Evolutionary conservation across 92 coral and sea anemone species (phyloP), one percentile per base, ranked within the genome.

Genomic region (Zoanthus solanderi): DNA sequence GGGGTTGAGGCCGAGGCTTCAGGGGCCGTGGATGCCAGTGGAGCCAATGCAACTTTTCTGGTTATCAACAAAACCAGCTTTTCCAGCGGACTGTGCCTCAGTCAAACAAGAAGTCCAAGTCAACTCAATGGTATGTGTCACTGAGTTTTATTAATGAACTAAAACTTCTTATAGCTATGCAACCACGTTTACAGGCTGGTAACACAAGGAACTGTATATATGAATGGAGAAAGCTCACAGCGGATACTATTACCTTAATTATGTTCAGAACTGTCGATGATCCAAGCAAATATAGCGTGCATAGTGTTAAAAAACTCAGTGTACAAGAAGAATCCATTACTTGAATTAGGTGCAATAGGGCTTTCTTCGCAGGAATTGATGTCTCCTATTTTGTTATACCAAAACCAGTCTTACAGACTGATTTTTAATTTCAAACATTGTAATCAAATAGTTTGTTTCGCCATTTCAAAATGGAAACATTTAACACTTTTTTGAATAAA

Each of bases 91-190:
- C 18, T 44, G 84, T 48, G 89, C 84, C 84, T 65, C 87, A 87
- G 84, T 75, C 91, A 76, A 84, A 81, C 78, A 88, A 78, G 78
- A 90, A 82, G 60, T 61, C 88, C 85, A 73, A 80, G 76, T 68
- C 78, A 42, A 44, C 47, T 23, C 78, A 60, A 10, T 71, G 72
- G 63, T 65, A 81, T 52, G 85, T 75, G 75, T 72, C 83, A 17
- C n/a, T 42, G 29, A 30, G 83, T 71, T 58, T 66, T 72, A 82
- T 14, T 84, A 68, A 45, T 18, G 71, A 31, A 42, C 83, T 65
- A 32, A 46, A 77, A 61, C 2, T 58, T 42, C 53, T 86, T 45
- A 76, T 86, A 60, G 42, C 78, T 76, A 58, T 83, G 47, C 74
- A 82, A 84, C 66, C 68, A 71, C 28, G 79, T 56, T 88, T 91